Evolutionary conservation across 2,888 invertebrate species (phyloP).

Genomic region (Anthrax anthrax): DNA sequence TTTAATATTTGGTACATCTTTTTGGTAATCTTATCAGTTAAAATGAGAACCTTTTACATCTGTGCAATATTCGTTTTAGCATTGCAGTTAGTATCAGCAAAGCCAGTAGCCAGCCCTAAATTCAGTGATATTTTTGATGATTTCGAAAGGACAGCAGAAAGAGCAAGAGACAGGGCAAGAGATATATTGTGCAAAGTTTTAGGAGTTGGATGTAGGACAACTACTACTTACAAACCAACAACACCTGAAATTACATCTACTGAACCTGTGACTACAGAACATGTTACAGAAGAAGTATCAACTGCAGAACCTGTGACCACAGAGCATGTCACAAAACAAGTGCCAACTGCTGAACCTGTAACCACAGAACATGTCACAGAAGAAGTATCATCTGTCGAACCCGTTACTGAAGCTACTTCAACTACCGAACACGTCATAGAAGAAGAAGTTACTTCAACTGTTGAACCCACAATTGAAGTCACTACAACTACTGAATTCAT

Average conservation of each 20-base stretch:
- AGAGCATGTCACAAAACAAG: not conserved
- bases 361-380: not conserved
- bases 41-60: not conserved
- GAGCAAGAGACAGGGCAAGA: not conserved
- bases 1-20: no score
- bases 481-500: no score
- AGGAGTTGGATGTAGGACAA: not conserved
- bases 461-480: no score
- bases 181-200: not conserved
- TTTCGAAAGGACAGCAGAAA: not conserved
- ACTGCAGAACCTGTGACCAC: no score
- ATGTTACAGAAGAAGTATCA: no score
- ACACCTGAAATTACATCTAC: not conserved
- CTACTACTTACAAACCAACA: not conserved
- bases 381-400: no score
- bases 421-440: no score
- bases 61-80: not conserved
- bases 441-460: no score
- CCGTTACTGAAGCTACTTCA: no score
- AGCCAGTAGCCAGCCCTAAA: not conserved
- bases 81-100: not conserved
- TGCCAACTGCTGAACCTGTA: not conserved
- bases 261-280: no score
- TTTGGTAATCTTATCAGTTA: no score
- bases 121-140: not conserved